These are phyloP conservation scores for Macrocentrus cingulum DNA, from an alignment of 1,140 invertebrate genomes.

Conservation along the genomic window DNA sequence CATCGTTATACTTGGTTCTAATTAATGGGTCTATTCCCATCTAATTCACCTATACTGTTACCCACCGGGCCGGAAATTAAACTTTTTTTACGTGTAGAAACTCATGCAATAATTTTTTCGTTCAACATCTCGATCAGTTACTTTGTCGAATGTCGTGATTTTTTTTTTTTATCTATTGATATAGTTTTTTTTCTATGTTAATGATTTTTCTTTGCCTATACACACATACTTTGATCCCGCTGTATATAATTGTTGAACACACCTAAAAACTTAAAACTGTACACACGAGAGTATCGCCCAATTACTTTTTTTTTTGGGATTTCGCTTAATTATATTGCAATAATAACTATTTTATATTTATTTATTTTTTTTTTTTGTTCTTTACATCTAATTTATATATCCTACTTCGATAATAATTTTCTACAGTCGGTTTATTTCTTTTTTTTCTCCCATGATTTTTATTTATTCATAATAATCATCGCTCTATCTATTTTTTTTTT, in stretches of 20 bases:
- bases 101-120: conserved; percentile 6
- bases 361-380: too few relatives aligned
- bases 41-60: too few relatives aligned
- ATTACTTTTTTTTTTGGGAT: conserved; percentile 11
- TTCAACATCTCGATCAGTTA: not conserved
- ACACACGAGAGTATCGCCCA: conserved; percentile 31
- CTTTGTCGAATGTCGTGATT: conserved; percentile 17
- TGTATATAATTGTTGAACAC: conserved; percentile 50
- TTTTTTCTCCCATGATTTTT: not conserved
- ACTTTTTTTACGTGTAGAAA: not conserved
- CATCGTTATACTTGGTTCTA: not conserved
- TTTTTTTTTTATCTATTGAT: conserved; percentile 10
- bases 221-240: conserved; percentile 47
- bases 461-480: not conserved
- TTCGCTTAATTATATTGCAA: conserved; percentile 9
- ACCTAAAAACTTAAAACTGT: conserved; percentile 46
- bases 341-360: conserved; percentile 14
- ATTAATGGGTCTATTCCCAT: not conserved
- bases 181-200: conserved; percentile 18
- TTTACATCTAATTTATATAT: conserved; percentile 17
- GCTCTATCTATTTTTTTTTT: too few relatives aligned
- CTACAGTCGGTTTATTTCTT: not conserved
- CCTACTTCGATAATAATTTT: conserved; percentile 18
- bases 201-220: conserved; percentile 33
- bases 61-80: not conserved